Base-by-base conservation (phyloP, 2,888 invertebrate species). In the Oscheius myriophilus region DNA sequence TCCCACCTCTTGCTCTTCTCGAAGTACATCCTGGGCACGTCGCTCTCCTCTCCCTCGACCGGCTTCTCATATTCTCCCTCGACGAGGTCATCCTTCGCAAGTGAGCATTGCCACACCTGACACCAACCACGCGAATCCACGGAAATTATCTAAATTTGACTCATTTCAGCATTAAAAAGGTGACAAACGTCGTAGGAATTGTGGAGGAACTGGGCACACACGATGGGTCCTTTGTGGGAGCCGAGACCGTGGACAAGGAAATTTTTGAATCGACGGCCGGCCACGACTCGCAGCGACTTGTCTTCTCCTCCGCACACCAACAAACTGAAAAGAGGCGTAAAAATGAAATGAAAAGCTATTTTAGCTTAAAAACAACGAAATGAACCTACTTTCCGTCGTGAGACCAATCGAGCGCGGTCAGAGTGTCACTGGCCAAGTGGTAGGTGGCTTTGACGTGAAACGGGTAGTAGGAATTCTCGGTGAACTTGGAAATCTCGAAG, bases 301-400 rank as follows among this genome's bases (percentile, higher is more conserved):
- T 97, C 96, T 86, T 92, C 93, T 0, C 93, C 92, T 0, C 96
- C 96, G 11, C 93, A 92, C n/a, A 93, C 93, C 12, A 97, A 87
- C 45, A 95, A 90, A 84, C 84, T 84, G 49, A 63, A 77, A 68
- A 9, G 9, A 14, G 2, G 33, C 7, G 7, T 51, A n/a, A n/a
- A n/a, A n/a, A n/a, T n/a, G n/a, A n/a, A n/a, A n/a, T n/a, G n/a
- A n/a, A n/a, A n/a, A n/a, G n/a, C n/a, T n/a, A n/a, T n/a, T n/a
- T n/a, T n/a, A n/a, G n/a, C 12, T 52, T 33, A 57, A 46, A 26
- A 11, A 14, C 16, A 63, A 42, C 21, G 43, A n/a, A 21, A 42
- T 18, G 7, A 14, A 43, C 82, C 73, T 82, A 90, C 90, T 91
- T 92, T 0, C 96, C 96, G 88, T 97, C 96, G 23, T 90, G 89